Conservation (phyloP, 2,888 invertebrate genomes). For the Apamea anceps region DNA sequence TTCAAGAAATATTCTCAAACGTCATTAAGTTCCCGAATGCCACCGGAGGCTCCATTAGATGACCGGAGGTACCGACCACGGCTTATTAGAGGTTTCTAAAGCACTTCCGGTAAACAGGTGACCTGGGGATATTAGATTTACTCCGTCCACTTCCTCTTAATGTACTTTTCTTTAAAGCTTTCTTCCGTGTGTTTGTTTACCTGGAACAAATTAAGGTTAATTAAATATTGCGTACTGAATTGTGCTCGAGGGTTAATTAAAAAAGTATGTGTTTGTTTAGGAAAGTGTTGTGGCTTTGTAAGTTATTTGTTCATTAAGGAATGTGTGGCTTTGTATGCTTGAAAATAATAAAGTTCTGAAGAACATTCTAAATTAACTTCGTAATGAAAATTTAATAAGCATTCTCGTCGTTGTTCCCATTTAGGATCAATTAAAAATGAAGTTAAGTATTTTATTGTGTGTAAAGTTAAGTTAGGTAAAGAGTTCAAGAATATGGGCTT, state of each 20-base stretch:
- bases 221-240: slow-evolving; percentile 44
- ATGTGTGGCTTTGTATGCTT: slow-evolving; percentile 29
- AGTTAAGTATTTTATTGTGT: background rate
- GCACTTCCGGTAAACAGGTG: slow-evolving; percentile 57
- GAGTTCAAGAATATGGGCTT: background rate
- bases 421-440: background rate
- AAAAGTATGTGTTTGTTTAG: slow-evolving; percentile 27
- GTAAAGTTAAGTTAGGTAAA: background rate
- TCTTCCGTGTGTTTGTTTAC: slow-evolving; percentile 52
- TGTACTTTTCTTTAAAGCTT: slow-evolving; percentile 39
- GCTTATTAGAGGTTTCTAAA: slow-evolving; percentile 53
- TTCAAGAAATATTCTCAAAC: slow-evolving; percentile 21
- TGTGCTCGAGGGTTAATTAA: slow-evolving; percentile 32
- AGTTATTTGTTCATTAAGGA: slow-evolving; percentile 50
- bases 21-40: slow-evolving; percentile 31
- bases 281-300: slow-evolving; percentile 27
- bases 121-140: slow-evolving; percentile 58
- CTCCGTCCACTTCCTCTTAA: slow-evolving; percentile 38
- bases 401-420: background rate
- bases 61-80: slow-evolving; percentile 42
- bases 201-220: slow-evolving; percentile 61
- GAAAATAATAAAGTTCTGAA: slow-evolving; percentile 26
- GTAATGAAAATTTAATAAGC: slow-evolving; percentile 25
- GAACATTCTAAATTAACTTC: slow-evolving; percentile 33
- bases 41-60: slow-evolving; percentile 33